Base-by-base conservation (phyloP, 2,797 vertebrate genomes). In the Cynopterus sphinx region DNA sequence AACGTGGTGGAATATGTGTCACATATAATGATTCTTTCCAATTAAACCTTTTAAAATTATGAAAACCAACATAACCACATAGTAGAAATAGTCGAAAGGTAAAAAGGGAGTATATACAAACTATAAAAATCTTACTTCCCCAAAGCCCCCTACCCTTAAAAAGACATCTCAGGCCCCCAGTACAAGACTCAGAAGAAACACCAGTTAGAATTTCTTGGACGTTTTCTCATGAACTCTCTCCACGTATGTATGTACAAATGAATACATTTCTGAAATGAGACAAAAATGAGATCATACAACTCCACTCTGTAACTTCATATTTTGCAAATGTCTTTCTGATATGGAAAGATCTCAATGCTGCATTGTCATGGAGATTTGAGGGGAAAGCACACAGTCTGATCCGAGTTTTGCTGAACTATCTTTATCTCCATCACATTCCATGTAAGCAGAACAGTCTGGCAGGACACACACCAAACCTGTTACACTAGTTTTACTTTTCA, bases 381-480 rank as follows among this genome's bases (percentile, higher is more conserved):
- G 33, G 39, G 19, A 53, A 41, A 86, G 59, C 67, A 87, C 63
- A 82, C 0, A 57, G 31, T 31, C 61, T 15, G 39, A 31, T 46
- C 68, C 43, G n/a, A 49, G 36, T 26, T 63, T 8, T 74, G 61
- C 31, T 21, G 22, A 81, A 57, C 91, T 24, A 26, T 31, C 28
- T 10, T 24, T 53, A 13, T 12, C 16, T 19, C n/a, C 6, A 53
- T 70, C 46, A 6, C 4, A 31, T 15, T 13, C n/a, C 75, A 19
- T 1, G 6, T 24, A 43, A 68, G 49, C 12, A 2, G 3, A 36
- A 17, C 9, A 4, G 2, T 2, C 22, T 1, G 6, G 46, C 49
- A 85, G 73, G 46, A 74, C 5, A 9, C 0, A 17, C 9, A 16
- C 31, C 51, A 2, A 49, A n/a, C 5, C 2, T 0, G 6, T 1